Evolutionary conservation across 2,888 invertebrate genomes (phyloP), one percentile per base, ranked within the genome.

Genomic region (Cylloceria caligata): DNA sequence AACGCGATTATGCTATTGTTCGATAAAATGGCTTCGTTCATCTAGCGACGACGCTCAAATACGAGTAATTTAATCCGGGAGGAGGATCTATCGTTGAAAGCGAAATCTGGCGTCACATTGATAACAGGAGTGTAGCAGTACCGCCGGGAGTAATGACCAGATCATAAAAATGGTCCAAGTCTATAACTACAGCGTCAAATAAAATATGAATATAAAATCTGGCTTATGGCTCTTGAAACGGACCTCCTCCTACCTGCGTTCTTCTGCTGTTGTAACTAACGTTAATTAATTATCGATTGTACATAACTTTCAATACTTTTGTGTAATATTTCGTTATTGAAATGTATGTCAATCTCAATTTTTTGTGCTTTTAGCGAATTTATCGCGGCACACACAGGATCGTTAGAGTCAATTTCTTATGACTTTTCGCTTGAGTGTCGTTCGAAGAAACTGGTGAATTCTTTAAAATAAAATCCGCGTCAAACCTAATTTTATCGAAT

Each of bases 51-150:
- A 9, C 21, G 19, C 4, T 2, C 21, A 3, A 21, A 21, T 49
- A 21, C 16, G 30, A 16, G 30, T 57, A 57, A 57, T 57, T 57
- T 49, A 49, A 49, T 49, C 49, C 34, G 57, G 30, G 6, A 30
- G 57, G 30, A 30, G 27, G 55, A 27, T 13, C 55, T 4, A 13
- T 24, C 24, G 13, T 55, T 3, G n/a, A 27, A 55, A 55, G 13
- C 27, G 55, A 27, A 24, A 27, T 27, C 13, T 27, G 55, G 21
- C 9, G 3, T 55, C n/a, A 9, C 27, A 27, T 55, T 55, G 27
- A 55, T 27, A 55, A 55, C 27, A 16, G 47, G 3, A 30, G 13
- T 55, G 55, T 27, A 27, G 13, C 27, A 9, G 19, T 9, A 21
- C 21, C 9, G 49, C 49, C 11, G 7, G 7, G 19, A 19, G 19